These are phyloP conservation scores for Stomatorhinus ivindoensis DNA, from an alignment of 2,113 vertebrate genomes.

Conservation along the genomic window DNA sequence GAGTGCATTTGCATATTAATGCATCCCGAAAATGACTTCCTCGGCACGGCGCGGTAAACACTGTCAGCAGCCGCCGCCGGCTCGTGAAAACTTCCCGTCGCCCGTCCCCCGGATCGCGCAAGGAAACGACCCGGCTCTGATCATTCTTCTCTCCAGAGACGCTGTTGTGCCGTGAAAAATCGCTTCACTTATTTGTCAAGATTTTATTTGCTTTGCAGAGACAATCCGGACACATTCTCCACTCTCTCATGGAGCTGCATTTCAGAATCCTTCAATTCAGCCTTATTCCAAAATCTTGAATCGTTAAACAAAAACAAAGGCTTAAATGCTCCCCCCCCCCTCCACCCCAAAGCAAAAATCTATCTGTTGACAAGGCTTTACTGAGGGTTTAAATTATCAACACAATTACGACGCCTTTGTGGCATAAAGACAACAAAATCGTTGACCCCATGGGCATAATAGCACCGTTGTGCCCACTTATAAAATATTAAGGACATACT, in stretches of 20 bases:
- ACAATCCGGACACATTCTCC: not conserved
- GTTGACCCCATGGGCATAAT: constrained; percentile 9
- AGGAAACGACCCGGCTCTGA: not conserved
- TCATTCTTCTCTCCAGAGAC: not conserved
- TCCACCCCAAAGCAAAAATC: constrained; percentile 40
- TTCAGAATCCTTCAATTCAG: not conserved
- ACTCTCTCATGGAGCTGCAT: not conserved
- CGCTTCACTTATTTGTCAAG: not conserved
- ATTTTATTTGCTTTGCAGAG: not conserved
- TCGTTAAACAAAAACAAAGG: not conserved
- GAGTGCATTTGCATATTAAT: constrained; percentile 58
- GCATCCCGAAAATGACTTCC: constrained; percentile 43
- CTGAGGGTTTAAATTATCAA: constrained; percentile 40
- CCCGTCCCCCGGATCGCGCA: not conserved
- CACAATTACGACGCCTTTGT: constrained; percentile 44
- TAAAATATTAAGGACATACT: constrained; percentile 26
- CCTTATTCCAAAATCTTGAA: not conserved
- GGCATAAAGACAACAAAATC: constrained; percentile 39
- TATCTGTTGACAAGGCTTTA: constrained; percentile 34
- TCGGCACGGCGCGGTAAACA: constrained; percentile 25
- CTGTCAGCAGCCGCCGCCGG: not conserved
- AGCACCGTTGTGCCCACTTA: constrained; percentile 36
- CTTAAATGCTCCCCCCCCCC: not conserved
- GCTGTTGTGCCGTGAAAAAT: not conserved
- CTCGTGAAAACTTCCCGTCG: not conserved